These are phyloP conservation scores for Zonitis immaculata DNA, from an alignment of 2,888 invertebrate species.

Conservation along the genomic window DNA sequence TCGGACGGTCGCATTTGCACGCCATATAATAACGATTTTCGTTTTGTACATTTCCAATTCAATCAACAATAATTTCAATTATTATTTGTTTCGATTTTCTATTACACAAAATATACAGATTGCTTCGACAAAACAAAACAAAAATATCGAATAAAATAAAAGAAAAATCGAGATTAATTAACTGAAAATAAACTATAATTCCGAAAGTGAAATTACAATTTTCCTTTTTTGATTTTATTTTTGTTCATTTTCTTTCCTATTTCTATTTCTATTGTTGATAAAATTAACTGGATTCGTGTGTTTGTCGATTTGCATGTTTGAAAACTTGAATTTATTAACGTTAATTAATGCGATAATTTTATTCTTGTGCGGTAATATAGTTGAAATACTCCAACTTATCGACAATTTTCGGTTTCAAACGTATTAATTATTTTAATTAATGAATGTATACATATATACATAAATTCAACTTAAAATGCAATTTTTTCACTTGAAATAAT, in stretches of 20 bases:
- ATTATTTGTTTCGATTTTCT: constrained; percentile 1
- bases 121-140: too few species aligned
- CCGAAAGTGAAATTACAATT: neutral
- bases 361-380: neutral
- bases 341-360: constrained; percentile 1
- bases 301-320: neutral
- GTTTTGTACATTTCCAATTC: neutral
- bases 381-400: neutral
- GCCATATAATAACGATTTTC: constrained; percentile 1
- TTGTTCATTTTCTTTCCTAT: too few species aligned
- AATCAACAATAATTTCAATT: constrained; percentile 1
- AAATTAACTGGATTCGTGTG: neutral
- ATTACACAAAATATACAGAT: too few species aligned
- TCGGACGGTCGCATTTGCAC: constrained; percentile 1
- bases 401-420: neutral
- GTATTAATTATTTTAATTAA: neutral
- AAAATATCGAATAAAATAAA: too few species aligned
- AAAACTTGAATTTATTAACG: constrained; percentile 1
- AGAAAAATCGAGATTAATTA: too few species aligned
- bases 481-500: neutral
- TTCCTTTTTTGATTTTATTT: too few species aligned
- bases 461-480: neutral
- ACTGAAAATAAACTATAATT: neutral
- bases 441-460: neutral
- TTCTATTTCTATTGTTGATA: neutral